Evolutionary conservation across 2,113 vertebrate species (phyloP).

Genomic region (Xiphophorus maculatus): DNA sequence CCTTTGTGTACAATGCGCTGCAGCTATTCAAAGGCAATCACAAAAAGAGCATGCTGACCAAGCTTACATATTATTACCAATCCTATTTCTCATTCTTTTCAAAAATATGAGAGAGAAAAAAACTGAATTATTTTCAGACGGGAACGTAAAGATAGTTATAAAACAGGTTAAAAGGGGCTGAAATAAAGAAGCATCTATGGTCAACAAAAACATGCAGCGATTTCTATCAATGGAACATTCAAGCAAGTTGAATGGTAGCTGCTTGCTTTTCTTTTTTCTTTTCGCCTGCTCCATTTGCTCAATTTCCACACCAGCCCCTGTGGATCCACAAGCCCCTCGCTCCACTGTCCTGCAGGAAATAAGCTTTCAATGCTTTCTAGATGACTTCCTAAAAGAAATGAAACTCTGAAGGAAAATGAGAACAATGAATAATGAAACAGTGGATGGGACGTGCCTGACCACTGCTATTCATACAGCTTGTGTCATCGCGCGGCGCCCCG

Average conservation of each 20-base stretch:
- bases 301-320: slow-evolving; percentile 57
- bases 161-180: slow-evolving; percentile 49
- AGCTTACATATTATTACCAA: slow-evolving; percentile 48
- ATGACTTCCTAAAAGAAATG: slow-evolving; percentile 77
- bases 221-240: slow-evolving; percentile 58
- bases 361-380: slow-evolving; percentile 73
- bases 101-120: slow-evolving; percentile 20
- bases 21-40: slow-evolving; percentile 40
- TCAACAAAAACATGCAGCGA: slow-evolving; percentile 65
- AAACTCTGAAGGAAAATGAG: slow-evolving; percentile 69
- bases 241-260: slow-evolving; percentile 61
- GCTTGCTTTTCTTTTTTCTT: slow-evolving; percentile 14
- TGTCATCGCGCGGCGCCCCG: slow-evolving; percentile 49
- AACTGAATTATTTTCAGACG: slow-evolving; percentile 10
- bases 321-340: slow-evolving; percentile 18
- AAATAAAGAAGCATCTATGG: slow-evolving; percentile 61
- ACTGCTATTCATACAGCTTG: slow-evolving; percentile 62
- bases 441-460: slow-evolving; percentile 67
- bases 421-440: slow-evolving; percentile 78
- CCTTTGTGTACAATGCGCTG: slow-evolving; percentile 29
- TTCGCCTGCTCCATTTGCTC: slow-evolving; percentile 59
- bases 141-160: slow-evolving; percentile 5
- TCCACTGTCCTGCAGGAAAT: slow-evolving; percentile 65
- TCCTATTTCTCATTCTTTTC: slow-evolving; percentile 45
- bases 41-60: slow-evolving; percentile 60